Evolutionary conservation across 2,888 invertebrate species (phyloP), one percentile per base, ranked within the genome.

Genomic region (Papilio demoleus): DNA sequence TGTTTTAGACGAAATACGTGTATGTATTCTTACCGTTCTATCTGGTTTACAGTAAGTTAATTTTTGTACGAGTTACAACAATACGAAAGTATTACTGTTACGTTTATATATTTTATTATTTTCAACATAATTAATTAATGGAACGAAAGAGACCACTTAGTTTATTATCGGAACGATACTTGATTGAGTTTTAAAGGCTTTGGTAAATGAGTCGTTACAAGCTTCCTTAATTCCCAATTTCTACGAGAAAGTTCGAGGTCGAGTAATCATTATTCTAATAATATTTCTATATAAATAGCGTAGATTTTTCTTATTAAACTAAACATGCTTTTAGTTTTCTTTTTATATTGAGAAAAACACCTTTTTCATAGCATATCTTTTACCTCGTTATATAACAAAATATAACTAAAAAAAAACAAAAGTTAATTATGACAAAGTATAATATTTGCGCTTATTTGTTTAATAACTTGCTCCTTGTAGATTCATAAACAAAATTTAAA

Each of bases 81-180:
- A n/a, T n/a, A n/a, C n/a, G n/a, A n/a, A n/a, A n/a, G n/a, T n/a
- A n/a, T n/a, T n/a, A n/a, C n/a, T n/a, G n/a, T n/a, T n/a, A n/a
- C n/a, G n/a, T n/a, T n/a, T n/a, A n/a, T n/a, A n/a, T n/a, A n/a
- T n/a, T n/a, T n/a, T n/a, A n/a, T n/a, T n/a, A n/a, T n/a, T n/a
- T n/a, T n/a, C n/a, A n/a, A n/a, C n/a, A n/a, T n/a, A n/a, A n/a
- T n/a, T 81, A 86, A 88, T 86, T 86, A 88, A 87, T 86, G 82
- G 81, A 74, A 74, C 77, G 73, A 73, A 45, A 80, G 78, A 79
- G 77, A 81, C 80, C 79, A 14, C 31, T 79, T 76, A 79, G 84
- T 88, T 87, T 86, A 86, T 86, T 85, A 82, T 83, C 79, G 78
- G 81, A 84, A 85, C 80, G 84, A 86, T 84, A 84, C 83, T 88